A percentile compares a stretch with the other conserved stretches of the same genome.
Evolutionary conservation across 2,113 vertebrate genomes (phyloP).

Genomic region (Conger conger): DNA sequence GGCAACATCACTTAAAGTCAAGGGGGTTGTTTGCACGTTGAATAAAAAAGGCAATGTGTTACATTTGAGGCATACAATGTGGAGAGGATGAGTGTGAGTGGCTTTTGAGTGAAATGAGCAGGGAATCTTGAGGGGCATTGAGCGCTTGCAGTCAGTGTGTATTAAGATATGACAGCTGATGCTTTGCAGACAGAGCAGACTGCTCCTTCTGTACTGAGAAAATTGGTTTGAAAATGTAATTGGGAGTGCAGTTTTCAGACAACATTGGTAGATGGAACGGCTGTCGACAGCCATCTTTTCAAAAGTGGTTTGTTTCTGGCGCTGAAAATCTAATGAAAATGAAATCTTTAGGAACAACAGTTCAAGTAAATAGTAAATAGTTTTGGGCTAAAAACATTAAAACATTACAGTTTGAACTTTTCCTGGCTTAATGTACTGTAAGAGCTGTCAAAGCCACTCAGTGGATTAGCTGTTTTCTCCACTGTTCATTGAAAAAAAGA

Average conservation of each 20-base stretch:
- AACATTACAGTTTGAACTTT: not conserved
- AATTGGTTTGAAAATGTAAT: constrained; percentile 19
- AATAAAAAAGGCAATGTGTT: not conserved
- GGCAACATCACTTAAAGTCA: not conserved
- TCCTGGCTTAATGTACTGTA: not conserved
- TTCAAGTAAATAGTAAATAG: not conserved
- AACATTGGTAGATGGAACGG: not conserved
- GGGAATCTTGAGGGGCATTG: not conserved
- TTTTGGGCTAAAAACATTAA: not conserved
- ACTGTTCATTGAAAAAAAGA: not conserved
- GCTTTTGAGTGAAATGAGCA: not conserved
- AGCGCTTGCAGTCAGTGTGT: not conserved
- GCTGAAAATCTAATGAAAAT: not conserved
- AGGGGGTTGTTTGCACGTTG: not conserved
- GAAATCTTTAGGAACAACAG: not conserved
- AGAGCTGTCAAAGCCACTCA: not conserved
- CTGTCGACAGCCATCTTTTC: constrained; percentile 2
- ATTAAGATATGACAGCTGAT: constrained; percentile 8
- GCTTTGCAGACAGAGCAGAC: not conserved
- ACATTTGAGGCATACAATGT: not conserved
- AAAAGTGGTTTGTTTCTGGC: not conserved
- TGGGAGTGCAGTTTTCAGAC: not conserved
- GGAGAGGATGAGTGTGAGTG: not conserved
- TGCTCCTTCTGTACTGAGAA: constrained; percentile 16
- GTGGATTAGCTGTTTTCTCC: not conserved